These are phyloP conservation scores for Suricata suricatta DNA, from an alignment of 2,113 vertebrate genomes.

Conservation along the genomic window DNA sequence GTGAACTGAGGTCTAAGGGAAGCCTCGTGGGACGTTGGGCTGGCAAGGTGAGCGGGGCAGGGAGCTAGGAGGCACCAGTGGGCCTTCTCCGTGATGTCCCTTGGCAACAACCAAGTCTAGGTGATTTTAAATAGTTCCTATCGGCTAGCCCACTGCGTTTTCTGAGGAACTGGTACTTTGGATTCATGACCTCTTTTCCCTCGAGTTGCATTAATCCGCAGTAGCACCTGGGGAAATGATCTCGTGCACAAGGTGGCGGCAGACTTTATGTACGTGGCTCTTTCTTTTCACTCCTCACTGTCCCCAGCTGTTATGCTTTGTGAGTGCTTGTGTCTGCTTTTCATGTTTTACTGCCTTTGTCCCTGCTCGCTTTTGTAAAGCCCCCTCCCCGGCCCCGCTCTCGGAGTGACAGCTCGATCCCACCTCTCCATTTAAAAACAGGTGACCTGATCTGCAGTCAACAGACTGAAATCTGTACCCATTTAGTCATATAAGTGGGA, in stretches of 20 bases:
- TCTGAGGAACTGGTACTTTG: neutral
- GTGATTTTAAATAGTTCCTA: neutral
- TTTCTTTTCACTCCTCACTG: neutral
- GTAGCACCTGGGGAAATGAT: neutral
- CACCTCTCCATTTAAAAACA: neutral
- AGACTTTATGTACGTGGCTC: neutral
- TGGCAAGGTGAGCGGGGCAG: neutral
- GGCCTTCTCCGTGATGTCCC: neutral
- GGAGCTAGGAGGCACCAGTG: accelerated
- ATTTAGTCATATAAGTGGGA: neutral
- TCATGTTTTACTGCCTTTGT: neutral
- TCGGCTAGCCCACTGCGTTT: neutral
- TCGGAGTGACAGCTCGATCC: neutral
- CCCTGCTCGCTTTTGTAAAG: neutral
- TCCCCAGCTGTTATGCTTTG: neutral
- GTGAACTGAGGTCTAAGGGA: neutral
- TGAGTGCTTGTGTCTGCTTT: neutral
- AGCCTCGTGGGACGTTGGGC: too few relatives aligned
- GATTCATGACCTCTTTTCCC: neutral
- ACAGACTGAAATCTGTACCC: neutral
- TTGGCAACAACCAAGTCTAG: neutral
- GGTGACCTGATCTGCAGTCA: neutral
- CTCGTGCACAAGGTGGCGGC: neutral
- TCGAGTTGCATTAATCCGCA: neutral
- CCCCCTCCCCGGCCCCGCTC: neutral